Percentiles rank a stretch among this genome's conserved stretches.
Conservation (phyloP, 2,888 invertebrate genomes). For the Drosophila pseudotakahashii region DNA sequence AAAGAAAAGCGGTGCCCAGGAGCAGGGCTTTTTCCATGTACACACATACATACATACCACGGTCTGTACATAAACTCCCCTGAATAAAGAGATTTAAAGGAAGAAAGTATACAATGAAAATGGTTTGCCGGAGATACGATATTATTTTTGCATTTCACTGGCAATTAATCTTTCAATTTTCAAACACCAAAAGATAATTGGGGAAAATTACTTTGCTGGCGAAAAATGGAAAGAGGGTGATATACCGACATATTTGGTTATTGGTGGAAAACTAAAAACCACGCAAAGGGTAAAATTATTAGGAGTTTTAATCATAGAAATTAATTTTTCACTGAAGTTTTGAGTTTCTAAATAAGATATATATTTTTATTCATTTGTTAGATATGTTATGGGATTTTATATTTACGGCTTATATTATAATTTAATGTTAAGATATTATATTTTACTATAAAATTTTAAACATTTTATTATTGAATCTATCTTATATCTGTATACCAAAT, state of each 20-base stretch:
- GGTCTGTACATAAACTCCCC: slow-evolving; percentile 31
- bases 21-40: slow-evolving; percentile 21
- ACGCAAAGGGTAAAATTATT: not conserved
- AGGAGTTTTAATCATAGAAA: no score
- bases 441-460: no score
- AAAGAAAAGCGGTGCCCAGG: slow-evolving; percentile 39
- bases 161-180: slow-evolving; percentile 46
- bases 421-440: no score
- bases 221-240: slow-evolving; percentile 2
- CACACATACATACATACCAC: not conserved
- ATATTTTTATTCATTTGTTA: no score
- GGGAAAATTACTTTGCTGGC: slow-evolving; percentile 27
- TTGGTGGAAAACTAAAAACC: not conserved
- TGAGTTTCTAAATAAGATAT: no score
- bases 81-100: slow-evolving; percentile 43
- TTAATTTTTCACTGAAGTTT: no score
- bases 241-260: not conserved
- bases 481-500: not conserved
- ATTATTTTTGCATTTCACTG: slow-evolving; percentile 40
- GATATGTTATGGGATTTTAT: no score
- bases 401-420: no score
- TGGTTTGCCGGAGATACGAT: slow-evolving; percentile 22
- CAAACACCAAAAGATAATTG: slow-evolving; percentile 29
- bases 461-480: no score
- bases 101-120: slow-evolving; percentile 39